A percentile compares a stretch with the other conserved stretches of the same genome.
Evolutionary conservation across 2,113 vertebrate genomes (phyloP).

Genomic region (Indicator indicator): DNA sequence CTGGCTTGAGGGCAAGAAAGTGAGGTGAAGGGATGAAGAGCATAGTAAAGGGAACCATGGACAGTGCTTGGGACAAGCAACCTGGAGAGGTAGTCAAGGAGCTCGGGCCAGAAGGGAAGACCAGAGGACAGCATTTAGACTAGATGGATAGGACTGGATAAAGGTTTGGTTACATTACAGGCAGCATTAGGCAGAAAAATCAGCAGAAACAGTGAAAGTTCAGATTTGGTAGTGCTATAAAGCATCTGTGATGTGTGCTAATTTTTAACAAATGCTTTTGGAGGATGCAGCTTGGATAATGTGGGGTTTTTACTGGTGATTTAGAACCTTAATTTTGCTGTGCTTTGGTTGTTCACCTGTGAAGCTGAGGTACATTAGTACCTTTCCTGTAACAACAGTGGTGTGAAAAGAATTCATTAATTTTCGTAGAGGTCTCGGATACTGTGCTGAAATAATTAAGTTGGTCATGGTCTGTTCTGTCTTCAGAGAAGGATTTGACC

Average conservation of each 20-base stretch:
- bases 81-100: not conserved
- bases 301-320: not conserved
- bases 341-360: not conserved
- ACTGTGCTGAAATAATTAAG: not conserved
- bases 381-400: not conserved
- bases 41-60: fast-evolving
- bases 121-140: fast-evolving
- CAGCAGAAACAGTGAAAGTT: not conserved
- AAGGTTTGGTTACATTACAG: not conserved
- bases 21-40: not conserved
- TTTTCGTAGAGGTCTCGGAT: not conserved
- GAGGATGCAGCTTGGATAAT: not conserved
- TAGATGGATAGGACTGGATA: not conserved
- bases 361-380: not conserved
- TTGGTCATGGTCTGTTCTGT: not conserved
- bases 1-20: not conserved
- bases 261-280: not conserved
- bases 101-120: fast-evolving
- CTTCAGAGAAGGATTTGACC: constrained; percentile 3
- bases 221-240: not conserved
- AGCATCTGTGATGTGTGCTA: not conserved
- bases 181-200: not conserved
- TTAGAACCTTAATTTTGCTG: not conserved
- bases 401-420: constrained; percentile 8
- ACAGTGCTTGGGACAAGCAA: not conserved